Conservation (phyloP, 2,797 vertebrate genomes). For the Micromesistius poutassou region DNA sequence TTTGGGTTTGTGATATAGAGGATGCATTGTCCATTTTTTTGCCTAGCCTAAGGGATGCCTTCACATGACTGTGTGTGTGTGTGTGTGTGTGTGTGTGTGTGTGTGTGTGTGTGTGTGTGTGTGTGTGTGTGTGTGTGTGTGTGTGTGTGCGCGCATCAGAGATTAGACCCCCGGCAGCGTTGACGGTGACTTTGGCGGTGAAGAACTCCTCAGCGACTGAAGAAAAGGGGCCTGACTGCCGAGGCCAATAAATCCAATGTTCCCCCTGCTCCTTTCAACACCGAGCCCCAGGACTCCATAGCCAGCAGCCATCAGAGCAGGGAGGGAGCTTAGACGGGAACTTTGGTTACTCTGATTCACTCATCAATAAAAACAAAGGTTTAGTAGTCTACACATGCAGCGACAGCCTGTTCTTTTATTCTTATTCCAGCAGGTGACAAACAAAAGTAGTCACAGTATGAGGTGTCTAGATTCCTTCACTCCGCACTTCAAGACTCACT, state of each 20-base stretch:
- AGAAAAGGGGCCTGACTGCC: neutral
- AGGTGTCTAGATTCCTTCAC: neutral
- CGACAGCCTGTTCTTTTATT: too few relatives aligned
- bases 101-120: too few relatives aligned
- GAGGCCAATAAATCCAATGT: neutral
- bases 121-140: neutral
- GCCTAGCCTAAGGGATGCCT: too few relatives aligned
- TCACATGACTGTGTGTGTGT: too few relatives aligned
- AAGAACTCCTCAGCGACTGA: neutral
- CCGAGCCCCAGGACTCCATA: neutral
- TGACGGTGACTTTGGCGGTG: neutral
- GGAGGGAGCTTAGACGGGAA: neutral
- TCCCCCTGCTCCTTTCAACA: conserved; percentile 2
- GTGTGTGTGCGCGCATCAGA: neutral
- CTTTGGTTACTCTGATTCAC: neutral
- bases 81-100: too few relatives aligned
- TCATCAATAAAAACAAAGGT: too few relatives aligned
- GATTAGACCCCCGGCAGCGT: neutral
- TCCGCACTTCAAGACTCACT: too few relatives aligned
- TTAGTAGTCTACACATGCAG: too few relatives aligned
- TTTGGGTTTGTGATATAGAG: too few relatives aligned
- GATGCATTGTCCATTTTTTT: too few relatives aligned
- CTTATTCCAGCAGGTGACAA: too few relatives aligned
- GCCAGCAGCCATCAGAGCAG: neutral
- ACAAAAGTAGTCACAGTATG: neutral